Conservation (phyloP, 2,888 invertebrate species). For the Caenorhabditis sp. region DNA sequence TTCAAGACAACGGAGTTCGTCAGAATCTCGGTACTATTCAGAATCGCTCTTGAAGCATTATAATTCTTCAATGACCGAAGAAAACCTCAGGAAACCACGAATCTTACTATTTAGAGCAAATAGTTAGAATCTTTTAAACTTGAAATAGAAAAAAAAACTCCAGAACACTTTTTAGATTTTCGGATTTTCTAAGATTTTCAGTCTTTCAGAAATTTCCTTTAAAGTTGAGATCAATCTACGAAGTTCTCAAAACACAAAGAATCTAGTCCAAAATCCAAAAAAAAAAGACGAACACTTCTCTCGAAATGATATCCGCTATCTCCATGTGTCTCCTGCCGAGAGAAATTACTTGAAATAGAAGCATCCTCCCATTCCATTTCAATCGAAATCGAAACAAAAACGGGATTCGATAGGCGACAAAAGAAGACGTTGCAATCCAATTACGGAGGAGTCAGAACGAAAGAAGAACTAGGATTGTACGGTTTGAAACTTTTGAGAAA, state of each 20-base stretch:
- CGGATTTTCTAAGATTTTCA: too few species aligned
- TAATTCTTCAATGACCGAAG: too few species aligned
- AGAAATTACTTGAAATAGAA: conserved; percentile 23
- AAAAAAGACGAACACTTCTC: neutral
- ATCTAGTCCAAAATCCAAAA: neutral
- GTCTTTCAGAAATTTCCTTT: too few species aligned
- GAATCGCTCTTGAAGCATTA: too few species aligned
- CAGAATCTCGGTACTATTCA: too few species aligned
- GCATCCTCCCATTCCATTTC: neutral
- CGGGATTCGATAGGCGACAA: conserved; percentile 31
- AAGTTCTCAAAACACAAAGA: neutral
- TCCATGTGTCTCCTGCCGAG: neutral
- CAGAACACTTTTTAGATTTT: too few species aligned
- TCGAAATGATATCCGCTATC: conserved; percentile 7
- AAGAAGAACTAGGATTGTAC: neutral
- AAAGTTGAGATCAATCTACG: too few species aligned
- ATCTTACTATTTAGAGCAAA: too few species aligned
- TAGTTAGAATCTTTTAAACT: too few species aligned
- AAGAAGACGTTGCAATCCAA: conserved; percentile 52
- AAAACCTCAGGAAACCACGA: too few species aligned
- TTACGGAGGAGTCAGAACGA: conserved; percentile 24
- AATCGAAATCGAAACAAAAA: conserved; percentile 16
- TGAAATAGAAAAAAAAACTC: too few species aligned
- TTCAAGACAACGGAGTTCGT: too few species aligned
- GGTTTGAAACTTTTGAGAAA: conserved; percentile 26